phyloP scores from a whole-genome alignment of 2,797 vertebrate species.

The Setipinna tenuifilis region DNA sequence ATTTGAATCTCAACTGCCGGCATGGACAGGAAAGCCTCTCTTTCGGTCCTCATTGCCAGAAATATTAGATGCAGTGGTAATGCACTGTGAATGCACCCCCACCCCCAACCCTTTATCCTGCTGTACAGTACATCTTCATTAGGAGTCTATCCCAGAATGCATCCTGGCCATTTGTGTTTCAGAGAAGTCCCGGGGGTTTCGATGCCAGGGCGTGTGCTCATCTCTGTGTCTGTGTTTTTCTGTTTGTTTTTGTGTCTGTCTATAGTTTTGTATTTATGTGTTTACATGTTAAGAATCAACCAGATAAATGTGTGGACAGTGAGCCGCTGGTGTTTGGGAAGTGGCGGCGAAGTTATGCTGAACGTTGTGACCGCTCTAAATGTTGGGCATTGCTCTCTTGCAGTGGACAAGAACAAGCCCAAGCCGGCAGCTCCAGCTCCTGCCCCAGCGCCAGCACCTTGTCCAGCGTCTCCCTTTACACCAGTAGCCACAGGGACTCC shows the following conservation, averaged over 20 bases:
- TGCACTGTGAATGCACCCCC: constrained; percentile 59
- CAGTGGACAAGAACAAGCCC: constrained; percentile 74
- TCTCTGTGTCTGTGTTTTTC: constrained; percentile 25
- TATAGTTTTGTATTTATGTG: background rate
- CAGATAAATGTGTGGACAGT: constrained; percentile 24
- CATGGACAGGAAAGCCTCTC: constrained; percentile 15
- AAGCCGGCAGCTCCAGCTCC: background rate
- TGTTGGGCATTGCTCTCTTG: constrained; percentile 54
- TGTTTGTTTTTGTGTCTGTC: constrained; percentile 18
- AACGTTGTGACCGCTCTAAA: constrained; percentile 59
- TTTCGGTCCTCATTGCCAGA: constrained; percentile 8
- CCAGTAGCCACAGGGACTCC: constrained; percentile 39
- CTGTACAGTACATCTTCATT: constrained; percentile 52
- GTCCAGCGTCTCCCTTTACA: background rate
- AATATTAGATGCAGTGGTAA: constrained; percentile 42
- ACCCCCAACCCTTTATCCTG: background rate
- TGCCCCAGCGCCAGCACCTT: constrained; percentile 17
- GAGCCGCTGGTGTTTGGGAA: constrained; percentile 23
- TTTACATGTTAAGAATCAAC: background rate
- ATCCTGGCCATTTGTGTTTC: constrained; percentile 35
- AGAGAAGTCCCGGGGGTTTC: constrained; percentile 21
- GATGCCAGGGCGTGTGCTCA: constrained; percentile 59
- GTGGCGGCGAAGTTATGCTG: constrained; percentile 57
- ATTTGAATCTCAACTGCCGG: background rate
- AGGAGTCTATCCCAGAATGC: constrained; percentile 68